phyloP scores from a whole-genome alignment of 1,140 invertebrate genomes.

The Fopius arisanus region DNA sequence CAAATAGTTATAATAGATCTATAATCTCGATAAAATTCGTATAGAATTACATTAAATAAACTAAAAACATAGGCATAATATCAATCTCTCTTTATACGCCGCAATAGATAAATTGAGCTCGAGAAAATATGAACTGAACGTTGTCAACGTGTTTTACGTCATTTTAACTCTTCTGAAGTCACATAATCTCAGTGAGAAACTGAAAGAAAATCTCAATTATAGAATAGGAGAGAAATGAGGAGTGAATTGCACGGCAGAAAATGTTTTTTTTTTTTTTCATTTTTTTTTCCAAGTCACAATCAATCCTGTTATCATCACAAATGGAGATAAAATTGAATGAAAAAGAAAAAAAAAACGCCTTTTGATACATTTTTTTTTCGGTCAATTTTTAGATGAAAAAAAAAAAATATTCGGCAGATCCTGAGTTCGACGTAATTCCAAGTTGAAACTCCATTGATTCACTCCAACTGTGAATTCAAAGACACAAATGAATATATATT shows the following conservation, averaged over 20 bases:
- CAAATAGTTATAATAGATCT: constrained; percentile 38
- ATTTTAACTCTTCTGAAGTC: constrained; percentile 46
- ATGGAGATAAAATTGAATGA: not conserved
- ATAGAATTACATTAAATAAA: constrained; percentile 28
- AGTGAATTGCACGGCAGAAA: constrained; percentile 6
- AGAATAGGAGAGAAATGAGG: not conserved
- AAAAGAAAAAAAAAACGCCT: not conserved
- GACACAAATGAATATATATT: not conserved
- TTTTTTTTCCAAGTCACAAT: not conserved
- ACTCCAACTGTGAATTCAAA: not conserved
- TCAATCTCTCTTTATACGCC: constrained; percentile 60
- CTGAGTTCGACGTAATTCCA: not conserved
- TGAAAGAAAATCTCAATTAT: constrained; percentile 12
- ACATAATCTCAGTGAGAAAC: constrained; percentile 49
- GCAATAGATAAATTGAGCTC: constrained; percentile 61
- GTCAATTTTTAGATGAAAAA: not conserved
- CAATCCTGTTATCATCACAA: not conserved
- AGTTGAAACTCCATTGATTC: not conserved
- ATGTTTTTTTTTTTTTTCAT: not conserved
- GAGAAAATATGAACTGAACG: constrained; percentile 36
- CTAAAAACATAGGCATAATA: constrained; percentile 27
- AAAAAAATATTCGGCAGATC: not conserved
- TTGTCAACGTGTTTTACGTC: not conserved
- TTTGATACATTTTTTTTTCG: not conserved
- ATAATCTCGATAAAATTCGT: constrained; percentile 45